These are phyloP conservation scores for Tenrec ecaudatus DNA, from an alignment of 2,113 vertebrate genomes.

Conservation along the genomic window DNA sequence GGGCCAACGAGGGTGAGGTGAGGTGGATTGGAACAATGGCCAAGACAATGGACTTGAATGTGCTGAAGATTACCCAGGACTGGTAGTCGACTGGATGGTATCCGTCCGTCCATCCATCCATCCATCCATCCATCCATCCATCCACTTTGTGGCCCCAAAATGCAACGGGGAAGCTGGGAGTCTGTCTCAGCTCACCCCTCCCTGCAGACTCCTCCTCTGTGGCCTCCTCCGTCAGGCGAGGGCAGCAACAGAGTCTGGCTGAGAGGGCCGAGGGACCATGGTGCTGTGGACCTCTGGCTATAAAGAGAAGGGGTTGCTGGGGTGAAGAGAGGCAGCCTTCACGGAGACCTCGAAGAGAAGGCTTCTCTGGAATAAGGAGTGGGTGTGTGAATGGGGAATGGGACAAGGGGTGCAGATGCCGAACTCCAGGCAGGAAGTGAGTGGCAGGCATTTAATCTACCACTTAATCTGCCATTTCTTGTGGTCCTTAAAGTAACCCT, in stretches of 20 bases:
- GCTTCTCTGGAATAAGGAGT: not conserved
- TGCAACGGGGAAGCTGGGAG: too few species aligned
- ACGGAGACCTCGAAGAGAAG: not conserved
- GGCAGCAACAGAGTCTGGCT: not conserved
- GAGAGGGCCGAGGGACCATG: not conserved
- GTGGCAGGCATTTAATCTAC: too few species aligned
- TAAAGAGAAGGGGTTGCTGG: not conserved
- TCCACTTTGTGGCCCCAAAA: not conserved
- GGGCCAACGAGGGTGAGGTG: not conserved
- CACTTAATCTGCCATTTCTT: not conserved
- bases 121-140: not conserved
- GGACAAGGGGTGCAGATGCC: not conserved
- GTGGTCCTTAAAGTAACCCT: not conserved
- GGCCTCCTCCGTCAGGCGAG: fast-evolving
- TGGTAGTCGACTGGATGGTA: not conserved
- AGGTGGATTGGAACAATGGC: not conserved
- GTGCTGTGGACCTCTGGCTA: not conserved
- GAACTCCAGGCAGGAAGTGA: not conserved
- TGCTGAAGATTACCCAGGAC: not conserved
- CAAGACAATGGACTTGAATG: not conserved
- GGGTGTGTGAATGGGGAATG: not conserved
- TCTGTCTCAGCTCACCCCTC: not conserved
- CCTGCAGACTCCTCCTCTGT: not conserved
- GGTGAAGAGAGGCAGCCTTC: not conserved
- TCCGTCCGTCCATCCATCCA: too few species aligned